Evolutionary conservation across 2,113 vertebrate species (phyloP), one percentile per base, ranked within the genome.

Genomic region (Pachypanchax playfairii): DNA sequence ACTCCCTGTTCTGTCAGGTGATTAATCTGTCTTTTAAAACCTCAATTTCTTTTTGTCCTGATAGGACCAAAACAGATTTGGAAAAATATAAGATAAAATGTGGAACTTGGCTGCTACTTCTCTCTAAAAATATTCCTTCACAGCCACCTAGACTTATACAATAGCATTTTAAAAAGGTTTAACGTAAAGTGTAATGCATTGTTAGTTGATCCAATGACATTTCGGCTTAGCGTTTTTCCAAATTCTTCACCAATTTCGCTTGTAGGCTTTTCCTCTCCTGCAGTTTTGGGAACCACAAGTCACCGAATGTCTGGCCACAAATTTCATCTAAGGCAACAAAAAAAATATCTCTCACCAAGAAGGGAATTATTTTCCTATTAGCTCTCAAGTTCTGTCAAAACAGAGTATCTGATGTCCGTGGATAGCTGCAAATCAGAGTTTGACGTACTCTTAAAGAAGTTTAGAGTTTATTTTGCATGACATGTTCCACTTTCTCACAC

Each of bases 281-380:
- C 62, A 47, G 44, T 55, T 46, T 24, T 50, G 53, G 61, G 65
- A 84, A 78, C 61, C 67, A 26, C 77, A 67, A 59, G 24, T 71
- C 75, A 77, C 65, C 39, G 20, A 56, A 50, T 18, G 72, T 73
- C 73, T 77, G 65, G 63, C 75, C 61, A 28, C 65, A 50, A 46
- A 78, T 82, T 82, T 73, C 44, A 62, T 79, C 66, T 66, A 31
- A 65, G 70, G 53, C 49, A n/a, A 38, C 55, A 28, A 50, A 47
- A 14, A 46, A 48, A 26, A 26, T 10, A 2, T 7, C 4, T 61
- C 42, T 28, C 57, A 62, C 38, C 13, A 10, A 28, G 42, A 60
- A 43, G 76, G 47, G 65, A 75, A 84, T 82, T 60, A 73, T 83
- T 83, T 86, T 83, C 58, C 75, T 53, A 71, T 85, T 74, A 76